Evolutionary conservation across 1,140 invertebrate genomes (phyloP), one percentile per base, ranked within the genome.

Genomic region (Heliconius himera): DNA sequence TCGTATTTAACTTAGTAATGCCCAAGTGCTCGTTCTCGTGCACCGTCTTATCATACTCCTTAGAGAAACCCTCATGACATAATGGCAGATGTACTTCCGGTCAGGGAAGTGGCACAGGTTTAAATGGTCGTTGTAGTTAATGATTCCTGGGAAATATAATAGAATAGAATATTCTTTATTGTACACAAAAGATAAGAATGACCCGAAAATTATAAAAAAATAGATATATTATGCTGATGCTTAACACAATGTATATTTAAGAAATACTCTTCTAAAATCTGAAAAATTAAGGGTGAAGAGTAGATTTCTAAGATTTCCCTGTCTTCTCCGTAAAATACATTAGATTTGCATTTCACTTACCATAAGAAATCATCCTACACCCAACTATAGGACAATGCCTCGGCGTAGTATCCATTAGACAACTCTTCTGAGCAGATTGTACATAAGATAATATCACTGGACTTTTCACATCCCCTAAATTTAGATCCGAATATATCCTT

Each of bases 81-180:
- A 94, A 66, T 91, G 87, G 70, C 93, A 94, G 46, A 89, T 75
- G 81, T 81, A 88, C 71, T 88, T 89, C 8, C 89, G 85, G 1
- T 90, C 89, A 0, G 87, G 73, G 71, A 93, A 94, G 78, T 94
- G 93, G 79, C 91, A 92, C 0, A 94, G 82, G 66, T 93, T 93
- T 0, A 94, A 77, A 73, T 94, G 93, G 56, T 94, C 92, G 66
- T 94, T 94, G 82, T 94, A 94, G 79, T 94, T 94, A n/a, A 94
- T 93, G 60, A 94, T 94, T 13, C 93, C 93, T 94, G 84, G 16
- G 66, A 76, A 66, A 60, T 56, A 56, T 1, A n/a, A 56, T 9
- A 60, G 8, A 66, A 29, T 29, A 26, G 9, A 26, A 29, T 16
- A 26, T 66, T 26, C 9, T 26, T 66, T 29, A 66, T 11, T 16